These are phyloP conservation scores for Danionella dracula DNA, from an alignment of 2,797 vertebrate genomes.

Conservation along the genomic window DNA sequence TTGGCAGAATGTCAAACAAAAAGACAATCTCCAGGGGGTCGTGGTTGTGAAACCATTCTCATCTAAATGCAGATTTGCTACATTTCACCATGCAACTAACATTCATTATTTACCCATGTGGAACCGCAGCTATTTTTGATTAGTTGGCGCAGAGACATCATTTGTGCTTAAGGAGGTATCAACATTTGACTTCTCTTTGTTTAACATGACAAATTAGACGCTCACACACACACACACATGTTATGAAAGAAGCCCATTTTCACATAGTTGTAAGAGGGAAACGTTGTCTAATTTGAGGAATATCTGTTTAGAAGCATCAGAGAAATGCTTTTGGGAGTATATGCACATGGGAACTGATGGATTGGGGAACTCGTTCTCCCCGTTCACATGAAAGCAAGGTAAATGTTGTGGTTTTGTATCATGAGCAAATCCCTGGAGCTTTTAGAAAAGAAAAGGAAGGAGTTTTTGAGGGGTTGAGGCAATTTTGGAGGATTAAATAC, in stretches of 20 bases:
- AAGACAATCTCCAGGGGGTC: slow-evolving; percentile 48
- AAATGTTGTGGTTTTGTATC: not conserved
- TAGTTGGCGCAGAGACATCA: slow-evolving; percentile 42
- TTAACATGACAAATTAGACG: slow-evolving; percentile 47
- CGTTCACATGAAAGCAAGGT: slow-evolving; percentile 7
- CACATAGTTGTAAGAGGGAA: not conserved
- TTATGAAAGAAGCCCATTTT: not conserved
- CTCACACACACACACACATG: not conserved
- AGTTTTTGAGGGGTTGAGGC: not conserved
- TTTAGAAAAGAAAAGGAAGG: not conserved
- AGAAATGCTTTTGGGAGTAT: not conserved
- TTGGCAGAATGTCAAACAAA: slow-evolving; percentile 59
- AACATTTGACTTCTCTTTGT: slow-evolving; percentile 54
- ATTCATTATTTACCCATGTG: slow-evolving; percentile 59
- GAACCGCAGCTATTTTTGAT: slow-evolving; percentile 45
- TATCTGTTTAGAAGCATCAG: slow-evolving; percentile 3
- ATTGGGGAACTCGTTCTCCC: not conserved
- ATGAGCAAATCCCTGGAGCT: slow-evolving; percentile 7
- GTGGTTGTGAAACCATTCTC: slow-evolving; percentile 64
- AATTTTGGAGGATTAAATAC: not conserved
- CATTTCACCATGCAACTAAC: slow-evolving; percentile 45
- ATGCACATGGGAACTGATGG: not conserved
- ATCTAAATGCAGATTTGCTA: slow-evolving; percentile 76
- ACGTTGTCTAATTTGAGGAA: not conserved
- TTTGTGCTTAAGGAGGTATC: slow-evolving; percentile 43